phyloP scores from a whole-genome alignment of 2,797 vertebrate genomes.

The Australoheros facetus region DNA sequence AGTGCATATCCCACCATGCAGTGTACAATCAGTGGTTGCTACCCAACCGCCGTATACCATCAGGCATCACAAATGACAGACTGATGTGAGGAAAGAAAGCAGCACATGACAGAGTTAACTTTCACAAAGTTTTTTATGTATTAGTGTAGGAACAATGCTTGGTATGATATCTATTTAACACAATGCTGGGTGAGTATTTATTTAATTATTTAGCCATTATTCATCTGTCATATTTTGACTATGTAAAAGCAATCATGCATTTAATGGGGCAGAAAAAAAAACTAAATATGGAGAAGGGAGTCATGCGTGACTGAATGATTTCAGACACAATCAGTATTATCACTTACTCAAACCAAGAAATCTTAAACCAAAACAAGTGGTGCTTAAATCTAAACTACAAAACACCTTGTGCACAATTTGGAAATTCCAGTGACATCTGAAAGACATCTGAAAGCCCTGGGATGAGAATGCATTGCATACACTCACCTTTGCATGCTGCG shows the following conservation, averaged over 20 bases:
- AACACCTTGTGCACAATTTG: neutral
- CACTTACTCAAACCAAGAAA: neutral
- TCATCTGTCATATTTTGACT: neutral
- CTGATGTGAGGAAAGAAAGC: neutral
- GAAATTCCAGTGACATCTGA: neutral
- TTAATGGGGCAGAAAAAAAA: neutral
- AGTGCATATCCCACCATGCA: neutral
- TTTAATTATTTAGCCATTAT: neutral
- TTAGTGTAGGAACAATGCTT: neutral
- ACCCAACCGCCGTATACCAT: neutral
- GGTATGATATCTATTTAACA: neutral
- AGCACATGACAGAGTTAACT: neutral
- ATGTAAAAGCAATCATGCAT: neutral
- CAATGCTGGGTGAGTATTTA: neutral
- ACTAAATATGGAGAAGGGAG: neutral
- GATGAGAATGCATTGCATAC: neutral
- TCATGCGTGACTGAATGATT: neutral
- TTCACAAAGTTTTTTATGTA: no score
- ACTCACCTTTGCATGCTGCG: slow-evolving; percentile 37
- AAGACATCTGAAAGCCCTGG: neutral
- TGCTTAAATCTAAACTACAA: neutral
- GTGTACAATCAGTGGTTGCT: neutral
- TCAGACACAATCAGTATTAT: no score
- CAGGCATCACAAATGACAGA: neutral
- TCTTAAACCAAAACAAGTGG: neutral